These are phyloP conservation scores for Lagopus leucura DNA, from an alignment of 2,113 vertebrate genomes.

Conservation along the genomic window DNA sequence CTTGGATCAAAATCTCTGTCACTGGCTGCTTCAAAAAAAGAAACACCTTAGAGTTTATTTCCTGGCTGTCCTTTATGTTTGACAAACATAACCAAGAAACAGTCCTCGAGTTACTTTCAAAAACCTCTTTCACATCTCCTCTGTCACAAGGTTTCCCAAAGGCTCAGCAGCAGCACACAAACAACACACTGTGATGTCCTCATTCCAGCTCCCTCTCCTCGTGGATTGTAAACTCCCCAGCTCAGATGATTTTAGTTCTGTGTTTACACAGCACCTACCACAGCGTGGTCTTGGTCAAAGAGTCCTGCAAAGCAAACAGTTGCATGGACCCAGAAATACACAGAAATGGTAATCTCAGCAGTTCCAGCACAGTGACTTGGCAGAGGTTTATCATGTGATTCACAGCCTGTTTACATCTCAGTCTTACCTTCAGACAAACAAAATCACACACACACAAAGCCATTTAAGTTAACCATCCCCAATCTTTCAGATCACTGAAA, in stretches of 20 bases:
- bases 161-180: neutral
- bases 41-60: neutral
- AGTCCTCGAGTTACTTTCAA: neutral
- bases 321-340: neutral
- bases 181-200: neutral
- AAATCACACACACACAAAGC: neutral
- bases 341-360: neutral
- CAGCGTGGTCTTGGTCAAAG: neutral
- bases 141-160: neutral
- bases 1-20: neutral
- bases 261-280: neutral
- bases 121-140: neutral
- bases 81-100: neutral
- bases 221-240: neutral
- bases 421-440: constrained; percentile 11
- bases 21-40: accelerated
- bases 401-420: neutral
- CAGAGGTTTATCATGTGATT: neutral
- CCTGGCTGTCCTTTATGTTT: neutral
- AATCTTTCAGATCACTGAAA: neutral
- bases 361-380: neutral
- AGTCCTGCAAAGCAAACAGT: constrained; percentile 16
- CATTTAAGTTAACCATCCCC: neutral
- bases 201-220: neutral
- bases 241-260: constrained; percentile 9